phyloP scores from a whole-genome alignment of 2,797 vertebrate genomes.

The Lepilemur septentrionalis region DNA sequence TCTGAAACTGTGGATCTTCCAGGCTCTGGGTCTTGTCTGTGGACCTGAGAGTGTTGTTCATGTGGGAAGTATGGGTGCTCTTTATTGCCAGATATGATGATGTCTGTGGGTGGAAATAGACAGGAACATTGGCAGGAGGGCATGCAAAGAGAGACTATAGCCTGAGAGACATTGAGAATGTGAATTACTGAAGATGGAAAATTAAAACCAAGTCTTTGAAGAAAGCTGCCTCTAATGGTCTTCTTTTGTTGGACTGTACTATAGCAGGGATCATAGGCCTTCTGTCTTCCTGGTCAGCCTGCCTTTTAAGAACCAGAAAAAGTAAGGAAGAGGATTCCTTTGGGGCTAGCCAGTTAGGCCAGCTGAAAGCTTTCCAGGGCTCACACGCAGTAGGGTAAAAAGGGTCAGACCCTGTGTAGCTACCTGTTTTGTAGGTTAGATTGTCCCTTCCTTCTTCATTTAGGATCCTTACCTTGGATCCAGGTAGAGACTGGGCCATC shows the following conservation, averaged over 20 bases:
- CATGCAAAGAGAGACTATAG: not conserved
- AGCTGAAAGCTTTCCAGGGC: not conserved
- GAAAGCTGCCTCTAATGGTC: too few relatives aligned
- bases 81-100: not conserved
- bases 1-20: not conserved
- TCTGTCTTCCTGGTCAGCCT: not conserved
- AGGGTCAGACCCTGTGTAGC: not conserved
- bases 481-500: not conserved
- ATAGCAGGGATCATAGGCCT: too few relatives aligned
- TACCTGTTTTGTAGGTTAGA: not conserved
- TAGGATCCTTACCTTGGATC: not conserved
- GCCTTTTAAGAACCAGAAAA: not conserved
- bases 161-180: not conserved
- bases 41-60: not conserved
- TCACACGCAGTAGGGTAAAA: not conserved
- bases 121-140: not conserved
- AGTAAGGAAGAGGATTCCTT: not conserved
- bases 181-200: too few relatives aligned
- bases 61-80: not conserved
- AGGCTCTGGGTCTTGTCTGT: not conserved
- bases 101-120: not conserved
- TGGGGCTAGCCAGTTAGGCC: not conserved
- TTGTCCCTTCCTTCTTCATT: not conserved
- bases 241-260: too few relatives aligned
- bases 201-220: too few relatives aligned